phyloP scores from a whole-genome alignment of 1,140 invertebrate species.

The Oscheius sp. region DNA sequence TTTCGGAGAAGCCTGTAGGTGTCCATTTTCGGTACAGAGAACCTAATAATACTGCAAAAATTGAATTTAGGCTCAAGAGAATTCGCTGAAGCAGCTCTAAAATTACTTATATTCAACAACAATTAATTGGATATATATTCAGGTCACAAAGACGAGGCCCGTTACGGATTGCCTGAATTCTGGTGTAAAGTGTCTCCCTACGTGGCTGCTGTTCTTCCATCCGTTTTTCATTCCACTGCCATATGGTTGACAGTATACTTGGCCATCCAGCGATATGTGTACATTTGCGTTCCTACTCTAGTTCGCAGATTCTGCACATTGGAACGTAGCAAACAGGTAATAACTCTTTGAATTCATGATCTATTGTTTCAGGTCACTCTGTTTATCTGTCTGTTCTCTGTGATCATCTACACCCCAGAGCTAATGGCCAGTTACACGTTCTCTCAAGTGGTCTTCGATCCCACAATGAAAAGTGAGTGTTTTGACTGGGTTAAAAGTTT shows the following conservation, averaged over 20 bases:
- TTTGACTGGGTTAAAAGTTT: slow-evolving; percentile 10
- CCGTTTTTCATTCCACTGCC: slow-evolving; percentile 58
- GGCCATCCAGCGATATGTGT: slow-evolving; percentile 58
- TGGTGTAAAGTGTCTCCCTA: slow-evolving; percentile 57
- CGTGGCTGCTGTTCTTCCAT: slow-evolving; percentile 55
- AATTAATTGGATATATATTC: no score
- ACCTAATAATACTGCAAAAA: neutral
- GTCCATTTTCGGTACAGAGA: no score
- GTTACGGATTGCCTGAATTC: slow-evolving; percentile 49
- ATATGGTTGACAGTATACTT: slow-evolving; percentile 56
- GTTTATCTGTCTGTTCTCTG: slow-evolving; percentile 48
- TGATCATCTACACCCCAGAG: slow-evolving; percentile 56
- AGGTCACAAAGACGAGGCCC: slow-evolving; percentile 50
- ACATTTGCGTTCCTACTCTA: slow-evolving; percentile 58
- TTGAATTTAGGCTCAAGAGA: no score
- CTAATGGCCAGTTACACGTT: slow-evolving; percentile 57
- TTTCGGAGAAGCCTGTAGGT: no score
- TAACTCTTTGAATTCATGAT: neutral
- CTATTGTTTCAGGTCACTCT: slow-evolving; percentile 48
- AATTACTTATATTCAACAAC: no score
- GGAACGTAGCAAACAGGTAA: slow-evolving; percentile 55
- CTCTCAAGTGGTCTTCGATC: slow-evolving; percentile 37
- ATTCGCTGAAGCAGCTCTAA: no score
- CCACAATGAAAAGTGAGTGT: slow-evolving; percentile 45
- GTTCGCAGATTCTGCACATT: slow-evolving; percentile 56